phyloP scores from a whole-genome alignment of 2,888 invertebrate species.

The Neelides folsomi region DNA sequence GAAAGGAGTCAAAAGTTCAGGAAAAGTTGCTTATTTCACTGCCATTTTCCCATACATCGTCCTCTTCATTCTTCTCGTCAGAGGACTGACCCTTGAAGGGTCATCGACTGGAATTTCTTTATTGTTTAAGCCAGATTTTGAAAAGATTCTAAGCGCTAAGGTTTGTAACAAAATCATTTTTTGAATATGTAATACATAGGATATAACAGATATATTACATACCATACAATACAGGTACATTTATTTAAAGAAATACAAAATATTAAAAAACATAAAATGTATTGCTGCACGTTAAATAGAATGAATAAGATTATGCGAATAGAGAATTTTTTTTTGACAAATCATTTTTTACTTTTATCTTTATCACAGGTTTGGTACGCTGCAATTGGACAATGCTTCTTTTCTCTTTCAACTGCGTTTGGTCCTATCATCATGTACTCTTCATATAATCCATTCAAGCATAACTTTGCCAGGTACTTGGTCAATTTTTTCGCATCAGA shows the following conservation, averaged over 20 bases:
- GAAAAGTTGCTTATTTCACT: slow-evolving; percentile 72
- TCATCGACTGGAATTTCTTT: slow-evolving; percentile 60
- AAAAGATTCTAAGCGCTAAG: slow-evolving; percentile 52
- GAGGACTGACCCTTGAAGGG: slow-evolving; percentile 48
- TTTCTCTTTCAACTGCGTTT: slow-evolving; percentile 51
- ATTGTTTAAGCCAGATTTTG: slow-evolving; percentile 67
- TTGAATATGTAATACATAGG: too few species aligned
- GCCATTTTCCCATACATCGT: slow-evolving; percentile 73
- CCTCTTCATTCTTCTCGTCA: slow-evolving; percentile 56
- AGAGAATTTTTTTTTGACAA: background rate
- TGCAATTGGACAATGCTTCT: slow-evolving; percentile 60
- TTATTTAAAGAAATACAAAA: background rate
- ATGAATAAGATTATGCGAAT: slow-evolving; percentile 4
- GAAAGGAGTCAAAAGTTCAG: slow-evolving; percentile 17
- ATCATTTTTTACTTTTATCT: background rate
- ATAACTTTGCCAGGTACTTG: slow-evolving; percentile 38
- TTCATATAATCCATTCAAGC: slow-evolving; percentile 59
- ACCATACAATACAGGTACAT: background rate
- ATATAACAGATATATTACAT: too few species aligned
- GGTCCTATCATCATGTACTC: slow-evolving; percentile 59
- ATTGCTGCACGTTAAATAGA: background rate
- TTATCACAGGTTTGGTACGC: slow-evolving; percentile 55
- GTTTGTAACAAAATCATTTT: too few species aligned
- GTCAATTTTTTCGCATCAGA: too few species aligned
- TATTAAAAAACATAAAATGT: background rate